Conservation (phyloP, 1,140 invertebrate genomes). For the Phortica variegata region DNA sequence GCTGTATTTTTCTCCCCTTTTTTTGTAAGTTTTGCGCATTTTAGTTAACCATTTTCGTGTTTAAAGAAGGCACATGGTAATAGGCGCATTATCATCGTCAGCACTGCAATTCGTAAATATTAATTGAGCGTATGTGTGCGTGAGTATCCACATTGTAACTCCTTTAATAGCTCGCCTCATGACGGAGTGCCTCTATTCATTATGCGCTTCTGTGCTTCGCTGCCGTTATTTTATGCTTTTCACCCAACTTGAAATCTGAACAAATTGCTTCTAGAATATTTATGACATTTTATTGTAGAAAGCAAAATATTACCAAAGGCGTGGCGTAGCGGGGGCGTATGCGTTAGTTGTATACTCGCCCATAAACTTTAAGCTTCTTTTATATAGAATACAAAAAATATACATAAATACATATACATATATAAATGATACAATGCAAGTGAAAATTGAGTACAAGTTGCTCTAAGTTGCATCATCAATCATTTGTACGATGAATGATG, state of each 20-base stretch:
- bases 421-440: no score
- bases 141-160: no score
- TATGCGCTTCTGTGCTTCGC: conserved; percentile 5
- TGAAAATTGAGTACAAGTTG: conserved; percentile 55
- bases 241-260: conserved; percentile 52
- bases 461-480: conserved; percentile 51
- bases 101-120: conserved; percentile 29
- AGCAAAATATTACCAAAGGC: no score
- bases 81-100: conserved; percentile 50
- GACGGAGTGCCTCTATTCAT: no score
- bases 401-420: no score
- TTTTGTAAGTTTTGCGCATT: conserved; percentile 17
- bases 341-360: no score
- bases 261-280: conserved; percentile 55
- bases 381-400: no score
- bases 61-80: conserved; percentile 54
- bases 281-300: conserved; percentile 48
- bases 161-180: no score
- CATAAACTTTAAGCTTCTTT: no score
- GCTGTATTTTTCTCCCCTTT: no score
- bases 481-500: conserved; percentile 52
- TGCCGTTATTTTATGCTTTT: conserved; percentile 3
- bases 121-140: conserved; percentile 46
- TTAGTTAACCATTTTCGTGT: conserved; percentile 54
- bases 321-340: no score